Evolutionary conservation across 2,888 invertebrate genomes (phyloP), one percentile per base, ranked within the genome.

Genomic region (Leptura quadrifasciata): DNA sequence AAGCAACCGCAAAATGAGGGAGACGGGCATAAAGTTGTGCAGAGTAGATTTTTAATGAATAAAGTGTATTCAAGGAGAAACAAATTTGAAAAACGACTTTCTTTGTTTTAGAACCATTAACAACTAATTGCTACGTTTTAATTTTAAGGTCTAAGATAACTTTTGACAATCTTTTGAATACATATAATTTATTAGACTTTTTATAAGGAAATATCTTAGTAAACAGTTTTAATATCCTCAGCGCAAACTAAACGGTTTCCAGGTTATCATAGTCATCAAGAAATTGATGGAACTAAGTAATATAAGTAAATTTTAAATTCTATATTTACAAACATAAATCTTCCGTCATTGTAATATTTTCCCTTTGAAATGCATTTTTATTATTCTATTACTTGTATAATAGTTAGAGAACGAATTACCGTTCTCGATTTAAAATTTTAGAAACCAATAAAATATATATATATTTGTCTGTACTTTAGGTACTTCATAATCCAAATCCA

Each of bases 51-150:
- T 85, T 85, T 85, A 85, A 85, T 84, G 84, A 83, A 85, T 83
- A 84, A 84, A 82, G 86, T 86, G 87, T 87, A 87, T 86, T 87
- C 87, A 82, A 87, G 87, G 85, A 86, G 88, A 88, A 88, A 88
- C 88, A 88, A 89, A 88, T 88, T 88, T 88, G 89, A 89, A 89
- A 88, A 89, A 89, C 88, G 89, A 88, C 88, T 86, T 88, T 88
- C 88, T 88, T 88, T 89, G 89, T 89, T 87, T 87, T 84, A 85
- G 81, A 82, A 84, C 88, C 88, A 88, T 89, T 88, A 88, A 85
- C 81, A 86, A 86, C 88, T 89, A 89, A 89, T 89, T 89, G 89
- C 88, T 85, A 86, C 88, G 83, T 88, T 89, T 89, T 88, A 88
- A 88, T 88, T 88, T 88, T 86, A 85, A 86, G 80, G 80, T 79